Percentiles rank a stretch among this genome's conserved stretches.
Evolutionary conservation across 2,797 vertebrate genomes (phyloP).

Genomic region (Sphaeramia orbicularis): DNA sequence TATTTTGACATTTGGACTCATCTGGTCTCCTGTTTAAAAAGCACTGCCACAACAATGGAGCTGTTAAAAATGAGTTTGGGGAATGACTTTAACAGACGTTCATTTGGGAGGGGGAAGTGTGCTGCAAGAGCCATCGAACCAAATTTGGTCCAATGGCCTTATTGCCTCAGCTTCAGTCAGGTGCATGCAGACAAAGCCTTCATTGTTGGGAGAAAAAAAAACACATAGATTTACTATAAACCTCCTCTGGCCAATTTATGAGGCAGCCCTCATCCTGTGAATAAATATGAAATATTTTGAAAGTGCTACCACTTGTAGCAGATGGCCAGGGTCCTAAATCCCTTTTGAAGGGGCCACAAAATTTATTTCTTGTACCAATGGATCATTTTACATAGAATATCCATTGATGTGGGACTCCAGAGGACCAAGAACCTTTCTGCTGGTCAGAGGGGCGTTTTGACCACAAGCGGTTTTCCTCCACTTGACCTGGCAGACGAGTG

Average conservation of each 20-base stretch:
- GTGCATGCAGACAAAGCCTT: slow-evolving; percentile 66
- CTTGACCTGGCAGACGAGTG: slow-evolving; percentile 56
- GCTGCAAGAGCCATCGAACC: slow-evolving; percentile 35
- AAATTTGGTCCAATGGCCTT: slow-evolving; percentile 32
- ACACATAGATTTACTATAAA: slow-evolving; percentile 60
- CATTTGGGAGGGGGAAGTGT: slow-evolving; percentile 32
- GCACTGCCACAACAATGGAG: slow-evolving; percentile 31
- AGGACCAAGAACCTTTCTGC: slow-evolving; percentile 67
- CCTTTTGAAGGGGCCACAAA: slow-evolving; percentile 53
- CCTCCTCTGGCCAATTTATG: slow-evolving; percentile 62
- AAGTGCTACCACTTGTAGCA: slow-evolving; percentile 45
- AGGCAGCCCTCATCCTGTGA: slow-evolving; percentile 45
- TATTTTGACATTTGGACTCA: slow-evolving; percentile 23
- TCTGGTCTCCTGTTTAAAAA: slow-evolving; percentile 25
- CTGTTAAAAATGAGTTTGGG: slow-evolving; percentile 18
- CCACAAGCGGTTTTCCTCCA: slow-evolving; percentile 55
- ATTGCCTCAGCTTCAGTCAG: slow-evolving; percentile 60
- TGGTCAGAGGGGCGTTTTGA: slow-evolving; percentile 44
- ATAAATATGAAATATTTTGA: slow-evolving; percentile 64
- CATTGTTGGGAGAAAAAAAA: slow-evolving; percentile 57
- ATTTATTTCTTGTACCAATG: slow-evolving; percentile 66
- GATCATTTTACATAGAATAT: slow-evolving; percentile 66
- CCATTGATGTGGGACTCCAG: slow-evolving; percentile 29
- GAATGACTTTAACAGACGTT: slow-evolving; percentile 46
- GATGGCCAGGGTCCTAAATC: slow-evolving; percentile 53